Conservation (phyloP, 2,113 vertebrate species). For the Myanophis thanlyinensis region DNA sequence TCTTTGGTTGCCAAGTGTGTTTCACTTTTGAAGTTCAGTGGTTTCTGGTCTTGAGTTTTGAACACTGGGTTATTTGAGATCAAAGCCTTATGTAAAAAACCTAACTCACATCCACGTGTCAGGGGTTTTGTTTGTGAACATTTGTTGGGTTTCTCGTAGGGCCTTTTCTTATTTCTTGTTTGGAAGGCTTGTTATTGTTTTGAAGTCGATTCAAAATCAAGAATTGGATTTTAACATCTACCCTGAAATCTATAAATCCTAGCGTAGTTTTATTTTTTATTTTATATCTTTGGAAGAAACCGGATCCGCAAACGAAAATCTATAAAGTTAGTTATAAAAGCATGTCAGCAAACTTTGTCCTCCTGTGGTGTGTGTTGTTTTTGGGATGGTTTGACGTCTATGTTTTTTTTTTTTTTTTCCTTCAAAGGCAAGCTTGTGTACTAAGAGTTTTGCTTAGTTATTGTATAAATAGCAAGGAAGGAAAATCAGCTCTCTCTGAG, state of each 20-base stretch:
- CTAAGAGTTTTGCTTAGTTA: slow-evolving; percentile 21
- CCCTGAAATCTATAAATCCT: too few species aligned
- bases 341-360: neutral
- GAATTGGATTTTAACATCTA: neutral
- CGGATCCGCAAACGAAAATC: neutral
- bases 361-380: slow-evolving; percentile 1
- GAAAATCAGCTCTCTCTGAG: neutral
- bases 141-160: neutral
- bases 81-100: neutral
- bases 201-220: neutral
- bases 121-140: neutral
- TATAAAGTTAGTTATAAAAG: neutral
- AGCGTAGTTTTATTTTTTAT: neutral
- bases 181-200: neutral
- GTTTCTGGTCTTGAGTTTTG: neutral
- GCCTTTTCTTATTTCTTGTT: neutral
- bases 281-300: neutral
- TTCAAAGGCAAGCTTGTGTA: neutral
- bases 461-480: slow-evolving; percentile 6
- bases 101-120: neutral
- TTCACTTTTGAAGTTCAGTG: neutral
- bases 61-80: neutral
- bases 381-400: slow-evolving; percentile 15
- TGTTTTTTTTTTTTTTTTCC: neutral
- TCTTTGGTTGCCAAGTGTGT: neutral